Evolutionary conservation across 92 coral and sea anemone species (phyloP).

Genomic region (Ricordea florida): DNA sequence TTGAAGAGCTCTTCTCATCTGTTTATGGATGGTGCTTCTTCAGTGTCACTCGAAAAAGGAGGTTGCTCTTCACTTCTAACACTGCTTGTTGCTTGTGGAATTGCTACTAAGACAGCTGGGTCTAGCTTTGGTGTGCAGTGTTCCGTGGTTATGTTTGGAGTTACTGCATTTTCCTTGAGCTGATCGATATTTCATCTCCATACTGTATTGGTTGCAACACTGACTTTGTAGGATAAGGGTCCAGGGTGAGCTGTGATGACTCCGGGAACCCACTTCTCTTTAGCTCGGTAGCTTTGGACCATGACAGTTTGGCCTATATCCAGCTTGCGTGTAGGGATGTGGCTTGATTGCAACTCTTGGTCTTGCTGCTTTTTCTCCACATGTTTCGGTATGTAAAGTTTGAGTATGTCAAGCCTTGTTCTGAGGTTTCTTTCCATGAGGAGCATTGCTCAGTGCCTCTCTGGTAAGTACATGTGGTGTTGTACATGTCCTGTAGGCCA

Average conservation of each 20-base stretch:
- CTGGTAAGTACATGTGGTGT: too few relatives aligned
- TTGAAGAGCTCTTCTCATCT: neutral
- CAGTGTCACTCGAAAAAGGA: neutral
- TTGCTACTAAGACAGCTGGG: neutral
- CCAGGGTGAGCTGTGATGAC: conserved; percentile 10
- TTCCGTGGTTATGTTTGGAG: too few relatives aligned
- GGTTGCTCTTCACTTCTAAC: neutral
- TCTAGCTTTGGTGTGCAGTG: neutral
- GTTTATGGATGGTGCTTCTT: neutral
- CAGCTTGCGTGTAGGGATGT: too few relatives aligned
- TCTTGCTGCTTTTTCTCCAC: too few relatives aligned
- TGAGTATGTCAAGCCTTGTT: too few relatives aligned
- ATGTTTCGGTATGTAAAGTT: too few relatives aligned
- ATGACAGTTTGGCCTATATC: too few relatives aligned
- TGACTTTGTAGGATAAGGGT: conserved; percentile 29
- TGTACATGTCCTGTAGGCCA: too few relatives aligned
- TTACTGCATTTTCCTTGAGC: neutral
- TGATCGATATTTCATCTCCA: conserved; percentile 18
- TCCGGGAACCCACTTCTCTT: conserved; percentile 20
- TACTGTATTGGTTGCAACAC: conserved; percentile 13
- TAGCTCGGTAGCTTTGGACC: neutral
- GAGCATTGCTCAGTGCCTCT: too few relatives aligned
- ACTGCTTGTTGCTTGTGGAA: neutral
- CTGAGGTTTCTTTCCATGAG: too few relatives aligned
- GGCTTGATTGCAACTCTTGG: too few relatives aligned